Base-by-base conservation (phyloP, 2,113 vertebrate genomes). In the Cynocephalus volans region DNA sequence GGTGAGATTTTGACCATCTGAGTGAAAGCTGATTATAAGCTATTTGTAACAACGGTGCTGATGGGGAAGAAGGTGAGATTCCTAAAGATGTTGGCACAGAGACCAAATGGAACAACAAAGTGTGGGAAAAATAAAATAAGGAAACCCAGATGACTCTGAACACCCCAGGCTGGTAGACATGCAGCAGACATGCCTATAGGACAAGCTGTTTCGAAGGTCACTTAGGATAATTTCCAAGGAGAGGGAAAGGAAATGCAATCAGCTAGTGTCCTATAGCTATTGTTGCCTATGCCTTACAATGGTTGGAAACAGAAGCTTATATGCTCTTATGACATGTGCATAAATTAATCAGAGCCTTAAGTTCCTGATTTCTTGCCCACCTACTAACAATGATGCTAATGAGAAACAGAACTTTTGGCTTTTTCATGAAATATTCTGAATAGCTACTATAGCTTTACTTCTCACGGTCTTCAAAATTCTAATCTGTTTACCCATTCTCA, bases 281-380 rank as follows among this genome's bases (percentile, higher is more conserved):
- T 28, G 8, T 50, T 76, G 21, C 33, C 13, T 4, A 3, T 48
- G 28, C 88, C 41, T 91, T 73, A 79, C 18, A 50, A 23, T 65
- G 13, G 13, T 76, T 72, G 28, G 41, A 41, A 41, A 41, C 24
- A 69, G 87, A 77, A 60, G 28, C 24, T 52, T 77, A 76, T 11
- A 28, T 48, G 13, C 9, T 13, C 21, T 36, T 65, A 28, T 50
- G 18, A 56, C 13, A 28, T 0, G 0, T 12, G 8, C 1, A 15
- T 45, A 80, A 28, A 31, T 85, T 86, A 75, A 62, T 77, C 41
- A 92, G 48, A 50, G 80, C 13, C 14, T 19, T 15, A 70, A 33
- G 23, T 33, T 62, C 21, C 56, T 65, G 24, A 64, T 31, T 65
- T 65, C 36, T 5, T 52, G 19, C 21, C 56, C 31, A 69, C 4